Evolutionary conservation across 2,797 vertebrate species (phyloP).

Genomic region (Cygnus olor): DNA sequence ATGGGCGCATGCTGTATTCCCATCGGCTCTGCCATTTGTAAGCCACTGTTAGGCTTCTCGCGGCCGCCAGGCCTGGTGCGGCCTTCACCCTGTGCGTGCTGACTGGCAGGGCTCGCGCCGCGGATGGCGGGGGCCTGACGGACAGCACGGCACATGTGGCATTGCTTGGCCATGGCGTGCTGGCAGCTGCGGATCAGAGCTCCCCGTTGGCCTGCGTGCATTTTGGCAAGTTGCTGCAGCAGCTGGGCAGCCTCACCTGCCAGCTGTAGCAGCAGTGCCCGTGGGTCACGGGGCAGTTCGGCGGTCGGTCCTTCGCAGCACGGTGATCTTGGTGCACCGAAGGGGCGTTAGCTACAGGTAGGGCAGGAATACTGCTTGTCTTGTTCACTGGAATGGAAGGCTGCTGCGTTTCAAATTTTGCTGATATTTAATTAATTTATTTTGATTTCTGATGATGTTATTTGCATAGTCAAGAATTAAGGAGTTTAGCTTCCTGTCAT

Average conservation of each 20-base stretch:
- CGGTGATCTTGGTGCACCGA: accelerated
- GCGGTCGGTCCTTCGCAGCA: background rate
- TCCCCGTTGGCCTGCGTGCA: too few relatives aligned
- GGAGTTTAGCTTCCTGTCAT: background rate
- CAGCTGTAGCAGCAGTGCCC: background rate
- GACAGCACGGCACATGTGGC: too few relatives aligned
- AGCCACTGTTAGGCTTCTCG: accelerated
- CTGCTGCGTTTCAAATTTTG: background rate
- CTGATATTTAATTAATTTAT: background rate
- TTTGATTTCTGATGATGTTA: background rate
- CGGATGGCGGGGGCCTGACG: too few relatives aligned
- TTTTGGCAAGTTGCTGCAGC: too few relatives aligned
- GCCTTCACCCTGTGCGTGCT: too few relatives aligned
- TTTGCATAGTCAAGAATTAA: background rate
- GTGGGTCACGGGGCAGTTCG: too few relatives aligned
- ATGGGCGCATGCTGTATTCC: accelerated
- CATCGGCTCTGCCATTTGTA: accelerated
- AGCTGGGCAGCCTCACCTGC: too few relatives aligned
- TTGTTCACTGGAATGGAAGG: background rate
- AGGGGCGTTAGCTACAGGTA: background rate
- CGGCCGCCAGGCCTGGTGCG: too few relatives aligned
- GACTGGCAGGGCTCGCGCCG: too few relatives aligned
- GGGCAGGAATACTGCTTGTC: background rate
- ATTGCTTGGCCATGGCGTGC: too few relatives aligned
- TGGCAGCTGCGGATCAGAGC: too few relatives aligned